Evolutionary conservation across 2,888 invertebrate genomes (phyloP).

Genomic region (Drosophila leonis): DNA sequence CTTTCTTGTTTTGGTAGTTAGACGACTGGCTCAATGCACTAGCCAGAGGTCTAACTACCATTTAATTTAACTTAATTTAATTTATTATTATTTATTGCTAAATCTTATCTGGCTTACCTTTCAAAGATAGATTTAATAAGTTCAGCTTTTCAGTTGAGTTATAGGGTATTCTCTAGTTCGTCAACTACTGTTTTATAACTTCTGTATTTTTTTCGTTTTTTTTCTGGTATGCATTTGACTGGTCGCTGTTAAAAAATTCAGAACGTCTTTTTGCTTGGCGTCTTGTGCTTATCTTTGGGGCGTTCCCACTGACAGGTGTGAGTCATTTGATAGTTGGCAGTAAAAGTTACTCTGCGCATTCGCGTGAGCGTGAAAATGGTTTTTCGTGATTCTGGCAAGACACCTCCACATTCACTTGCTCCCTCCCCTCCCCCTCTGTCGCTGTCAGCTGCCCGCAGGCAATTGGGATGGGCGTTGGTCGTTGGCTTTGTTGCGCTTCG

Average conservation of each 20-base stretch:
- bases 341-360: slow-evolving; percentile 76
- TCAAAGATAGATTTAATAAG: too few relatives aligned
- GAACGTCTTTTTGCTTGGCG: slow-evolving; percentile 62
- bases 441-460: slow-evolving; percentile 16
- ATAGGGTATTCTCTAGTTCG: slow-evolving; percentile 3
- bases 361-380: slow-evolving; percentile 82
- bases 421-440: background rate
- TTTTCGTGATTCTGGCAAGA: slow-evolving; percentile 72
- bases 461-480: slow-evolving; percentile 36
- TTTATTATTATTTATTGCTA: too few relatives aligned
- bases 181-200: background rate
- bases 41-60: too few relatives aligned
- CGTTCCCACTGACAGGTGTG: slow-evolving; percentile 66
- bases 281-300: slow-evolving; percentile 71
- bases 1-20: too few relatives aligned
- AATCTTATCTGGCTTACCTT: too few relatives aligned
- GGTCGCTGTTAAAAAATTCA: slow-evolving; percentile 51
- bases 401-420: slow-evolving; percentile 2
- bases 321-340: slow-evolving; percentile 75
- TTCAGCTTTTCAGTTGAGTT: too few relatives aligned
- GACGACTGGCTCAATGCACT: too few relatives aligned
- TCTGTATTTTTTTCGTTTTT: background rate
- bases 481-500: slow-evolving; percentile 81
- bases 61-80: too few relatives aligned
- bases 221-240: slow-evolving; percentile 25